Percentiles rank a stretch among this genome's conserved stretches.
These are phyloP conservation scores for Hyperoplus lanceolatus DNA, from an alignment of 2,797 vertebrate genomes.

Conservation along the genomic window DNA sequence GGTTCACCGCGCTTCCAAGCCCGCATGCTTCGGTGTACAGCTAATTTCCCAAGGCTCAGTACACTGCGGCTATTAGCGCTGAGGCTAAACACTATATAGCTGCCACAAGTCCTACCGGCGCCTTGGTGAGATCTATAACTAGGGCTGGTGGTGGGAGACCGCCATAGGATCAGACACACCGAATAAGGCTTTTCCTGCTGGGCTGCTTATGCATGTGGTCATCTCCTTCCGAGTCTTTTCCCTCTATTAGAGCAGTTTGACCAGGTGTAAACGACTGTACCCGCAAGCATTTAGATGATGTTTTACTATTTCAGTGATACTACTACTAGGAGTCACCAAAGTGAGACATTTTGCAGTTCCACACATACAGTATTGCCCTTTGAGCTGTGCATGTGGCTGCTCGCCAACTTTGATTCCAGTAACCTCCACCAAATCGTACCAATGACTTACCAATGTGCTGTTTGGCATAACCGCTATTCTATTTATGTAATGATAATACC, in stretches of 20 bases:
- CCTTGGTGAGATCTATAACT: slow-evolving; percentile 67
- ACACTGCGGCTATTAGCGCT: slow-evolving; percentile 65
- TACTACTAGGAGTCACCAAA: not conserved
- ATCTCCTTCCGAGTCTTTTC: slow-evolving; percentile 24
- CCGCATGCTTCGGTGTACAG: slow-evolving; percentile 62
- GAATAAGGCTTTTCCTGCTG: slow-evolving; percentile 27
- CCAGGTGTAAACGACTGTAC: not conserved
- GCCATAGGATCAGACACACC: slow-evolving; percentile 26
- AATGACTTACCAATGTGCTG: slow-evolving; percentile 23
- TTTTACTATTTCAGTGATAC: not conserved
- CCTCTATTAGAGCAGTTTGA: slow-evolving; percentile 24
- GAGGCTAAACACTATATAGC: slow-evolving; percentile 68
- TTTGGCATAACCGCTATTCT: slow-evolving; percentile 14
- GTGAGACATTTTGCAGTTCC: not conserved
- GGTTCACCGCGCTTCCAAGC: slow-evolving; percentile 44
- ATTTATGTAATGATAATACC: slow-evolving; percentile 40
- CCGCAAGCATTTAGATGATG: not conserved
- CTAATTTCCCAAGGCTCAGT: slow-evolving; percentile 81
- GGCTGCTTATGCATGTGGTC: slow-evolving; percentile 47
- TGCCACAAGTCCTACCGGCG: slow-evolving; percentile 49
- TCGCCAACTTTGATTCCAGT: not conserved
- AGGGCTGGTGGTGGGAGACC: slow-evolving; percentile 18
- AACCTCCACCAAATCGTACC: not conserved
- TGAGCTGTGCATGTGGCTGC: not conserved
- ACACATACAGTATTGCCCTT: not conserved